A percentile compares a stretch with the other conserved stretches of the same genome.
Conservation (phyloP, 2,888 invertebrate genomes). For the Furcula furcula region DNA sequence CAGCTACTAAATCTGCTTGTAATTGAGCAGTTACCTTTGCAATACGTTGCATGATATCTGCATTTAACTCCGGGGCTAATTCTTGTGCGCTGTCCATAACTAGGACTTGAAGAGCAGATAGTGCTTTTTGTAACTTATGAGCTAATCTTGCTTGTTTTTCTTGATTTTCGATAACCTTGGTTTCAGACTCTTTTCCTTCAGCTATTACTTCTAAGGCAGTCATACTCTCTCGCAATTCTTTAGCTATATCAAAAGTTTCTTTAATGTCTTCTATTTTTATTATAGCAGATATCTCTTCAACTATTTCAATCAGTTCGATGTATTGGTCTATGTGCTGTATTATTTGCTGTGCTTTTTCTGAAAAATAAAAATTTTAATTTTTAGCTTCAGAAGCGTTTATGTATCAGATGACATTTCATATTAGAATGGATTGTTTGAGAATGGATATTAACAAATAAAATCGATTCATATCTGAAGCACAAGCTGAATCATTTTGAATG, state of each 20-base stretch:
- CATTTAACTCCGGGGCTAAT: constrained; percentile 32
- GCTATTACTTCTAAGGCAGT: constrained; percentile 18
- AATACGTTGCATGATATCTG: constrained; percentile 43
- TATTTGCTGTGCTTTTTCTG: constrained; percentile 46
- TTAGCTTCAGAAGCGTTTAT: too few species aligned
- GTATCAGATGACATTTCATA: too few species aligned
- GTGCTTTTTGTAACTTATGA: constrained; percentile 45
- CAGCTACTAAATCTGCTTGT: constrained; percentile 49
- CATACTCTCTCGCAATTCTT: constrained; percentile 49
- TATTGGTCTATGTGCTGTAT: constrained; percentile 57
- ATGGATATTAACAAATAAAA: too few species aligned
- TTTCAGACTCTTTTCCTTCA: constrained; percentile 14
- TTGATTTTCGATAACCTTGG: constrained; percentile 12
- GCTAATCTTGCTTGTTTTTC: constrained; percentile 40
- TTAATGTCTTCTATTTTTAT: constrained; percentile 49
- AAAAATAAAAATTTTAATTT: constrained; percentile 30
- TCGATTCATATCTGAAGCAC: too few species aligned
- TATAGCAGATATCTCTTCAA: constrained; percentile 56
- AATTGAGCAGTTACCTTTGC: constrained; percentile 45
- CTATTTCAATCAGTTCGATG: constrained; percentile 57
- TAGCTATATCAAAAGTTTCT: constrained; percentile 49
- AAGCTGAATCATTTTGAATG: too few species aligned
- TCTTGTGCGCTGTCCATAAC: constrained; percentile 45
- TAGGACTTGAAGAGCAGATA: constrained; percentile 47
- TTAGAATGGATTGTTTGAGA: too few species aligned